A percentile compares a stretch with the other conserved stretches of the same genome.
Evolutionary conservation across 1,140 invertebrate species (phyloP).

Genomic region (Globodera ellingtonae): DNA sequence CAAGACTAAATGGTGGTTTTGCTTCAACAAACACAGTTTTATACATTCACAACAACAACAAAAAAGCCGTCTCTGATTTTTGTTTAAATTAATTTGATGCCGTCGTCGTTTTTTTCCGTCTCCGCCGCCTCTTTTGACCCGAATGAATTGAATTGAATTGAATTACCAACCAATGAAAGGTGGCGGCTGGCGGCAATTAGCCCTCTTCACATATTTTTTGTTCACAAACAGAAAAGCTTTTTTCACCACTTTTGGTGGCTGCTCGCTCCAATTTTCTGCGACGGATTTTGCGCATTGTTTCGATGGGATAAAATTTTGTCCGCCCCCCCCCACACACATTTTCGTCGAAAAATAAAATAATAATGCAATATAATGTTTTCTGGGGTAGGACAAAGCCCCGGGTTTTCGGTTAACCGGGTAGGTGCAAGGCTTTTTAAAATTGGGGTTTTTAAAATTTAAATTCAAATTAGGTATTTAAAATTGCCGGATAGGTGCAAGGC

Average conservation of each 20-base stretch:
- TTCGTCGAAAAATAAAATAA: too few relatives aligned
- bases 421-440: too few relatives aligned
- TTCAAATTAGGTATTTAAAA: too few relatives aligned
- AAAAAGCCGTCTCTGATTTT: background rate
- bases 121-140: background rate
- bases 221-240: background rate
- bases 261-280: background rate
- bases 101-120: background rate
- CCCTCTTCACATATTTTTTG: background rate
- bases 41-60: too few relatives aligned
- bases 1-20: too few relatives aligned
- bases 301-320: too few relatives aligned
- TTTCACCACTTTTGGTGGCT: background rate
- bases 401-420: too few relatives aligned
- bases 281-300: background rate
- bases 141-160: background rate
- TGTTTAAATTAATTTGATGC: background rate
- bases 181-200: too few relatives aligned
- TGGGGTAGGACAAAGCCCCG: background rate
- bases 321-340: too few relatives aligned
- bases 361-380: background rate
- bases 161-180: background rate
- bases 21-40: too few relatives aligned
- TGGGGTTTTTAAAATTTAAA: too few relatives aligned
- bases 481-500: too few relatives aligned